Evolutionary conservation across 2,888 invertebrate species (phyloP), one percentile per base, ranked within the genome.

Genomic region (Eristalinus sepulchralis): DNA sequence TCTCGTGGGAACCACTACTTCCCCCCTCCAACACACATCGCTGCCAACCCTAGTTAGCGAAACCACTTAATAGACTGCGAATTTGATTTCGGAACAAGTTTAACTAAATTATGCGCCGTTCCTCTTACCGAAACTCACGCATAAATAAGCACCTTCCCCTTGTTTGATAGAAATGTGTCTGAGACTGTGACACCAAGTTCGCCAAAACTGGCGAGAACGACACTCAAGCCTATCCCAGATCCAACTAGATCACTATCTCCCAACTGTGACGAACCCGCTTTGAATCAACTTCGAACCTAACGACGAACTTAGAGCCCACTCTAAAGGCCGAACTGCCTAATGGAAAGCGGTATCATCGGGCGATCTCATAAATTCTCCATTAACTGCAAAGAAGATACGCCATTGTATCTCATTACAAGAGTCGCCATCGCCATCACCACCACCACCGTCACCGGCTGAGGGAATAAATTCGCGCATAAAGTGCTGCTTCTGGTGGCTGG

Each of bases 401-500:
- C 24, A n/a, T 22, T 10, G 33, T 24, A 20, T 64, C 24, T 47
- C n/a, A 47, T 47, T 47, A 47, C 5, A 6, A 47, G 47, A 34
- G 10, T 34, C 34, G 34, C 34, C 34, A 9, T 34, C 34, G 17
- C 47, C 47, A 17, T 47, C 47, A n/a, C n/a, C n/a, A n/a, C n/a
- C n/a, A n/a, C n/a, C n/a, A 13, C n/a, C 39, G 5, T 39, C 39
- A 57, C 72, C 73, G 60, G 66, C 80, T 71, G 59, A 36, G 47
- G 80, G 66, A 63, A 84, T 76, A 71, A 76, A 84, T 84, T 84
- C 76, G 71, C 71, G 76, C n/a, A n/a, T 84, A 13, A 27, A 27
- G 47, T 47, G 24, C 24, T 6, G 57, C 24, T 57, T 55, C 55
- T 20, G 22, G n/a, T 2, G n/a, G n/a, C 11, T 9, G 22, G 10